Evolutionary conservation across 2,797 vertebrate genomes (phyloP).

Genomic region (Macropus fuliginosus): DNA sequence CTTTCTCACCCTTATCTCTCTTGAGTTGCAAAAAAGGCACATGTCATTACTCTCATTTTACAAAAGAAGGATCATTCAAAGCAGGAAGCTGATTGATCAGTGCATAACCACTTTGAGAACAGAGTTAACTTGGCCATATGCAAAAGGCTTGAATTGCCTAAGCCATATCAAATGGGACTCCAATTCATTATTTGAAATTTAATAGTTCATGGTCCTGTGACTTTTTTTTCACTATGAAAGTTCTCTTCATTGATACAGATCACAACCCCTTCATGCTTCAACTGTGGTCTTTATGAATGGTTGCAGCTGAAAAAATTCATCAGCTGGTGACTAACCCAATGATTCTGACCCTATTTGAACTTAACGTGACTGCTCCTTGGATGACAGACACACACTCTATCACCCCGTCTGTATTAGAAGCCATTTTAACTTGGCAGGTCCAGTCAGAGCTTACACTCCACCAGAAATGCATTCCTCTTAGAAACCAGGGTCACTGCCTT

Average conservation of each 20-base stretch:
- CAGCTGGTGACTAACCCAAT: background rate
- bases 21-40: slow-evolving; percentile 29
- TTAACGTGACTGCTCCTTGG: background rate
- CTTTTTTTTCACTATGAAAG: background rate
- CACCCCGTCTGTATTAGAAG: background rate
- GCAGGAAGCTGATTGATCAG: slow-evolving; percentile 25
- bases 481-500: background rate
- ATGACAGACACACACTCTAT: background rate
- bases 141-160: background rate
- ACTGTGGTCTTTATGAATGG: background rate
- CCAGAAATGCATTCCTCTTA: background rate
- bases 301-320: background rate
- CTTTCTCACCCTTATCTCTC: background rate
- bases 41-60: slow-evolving; percentile 29
- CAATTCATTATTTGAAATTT: background rate
- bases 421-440: background rate
- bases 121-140: background rate
- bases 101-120: slow-evolving; percentile 39
- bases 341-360: background rate
- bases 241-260: background rate
- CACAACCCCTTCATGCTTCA: background rate
- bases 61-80: slow-evolving; percentile 36
- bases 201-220: background rate
- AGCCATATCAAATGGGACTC: background rate
- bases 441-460: background rate